Percentiles rank a stretch among this genome's conserved stretches.
Conservation (phyloP, 1,140 invertebrate genomes). For the Eumaeus atala region DNA sequence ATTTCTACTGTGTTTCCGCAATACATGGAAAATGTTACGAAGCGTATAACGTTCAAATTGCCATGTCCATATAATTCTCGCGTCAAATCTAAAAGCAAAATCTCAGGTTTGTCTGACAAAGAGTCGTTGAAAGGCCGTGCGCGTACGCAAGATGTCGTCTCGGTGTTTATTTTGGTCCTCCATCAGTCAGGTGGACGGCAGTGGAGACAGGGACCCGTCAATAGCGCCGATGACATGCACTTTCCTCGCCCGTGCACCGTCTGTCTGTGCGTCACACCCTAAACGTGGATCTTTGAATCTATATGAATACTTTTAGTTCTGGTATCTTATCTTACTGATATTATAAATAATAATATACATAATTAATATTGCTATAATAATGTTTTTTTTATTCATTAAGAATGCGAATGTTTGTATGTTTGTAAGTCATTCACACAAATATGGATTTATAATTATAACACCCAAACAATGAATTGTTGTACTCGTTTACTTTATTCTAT, state of each 20-base stretch:
- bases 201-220: constrained; percentile 4
- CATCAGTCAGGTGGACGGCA: constrained; percentile 16
- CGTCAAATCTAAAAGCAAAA: constrained; percentile 16
- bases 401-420: no score
- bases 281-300: no score
- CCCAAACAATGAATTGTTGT: no score
- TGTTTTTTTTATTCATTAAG: no score
- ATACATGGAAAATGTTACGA: not conserved
- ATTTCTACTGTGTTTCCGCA: no score
- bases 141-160: constrained; percentile 25
- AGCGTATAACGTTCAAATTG: not conserved
- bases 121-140: constrained; percentile 40
- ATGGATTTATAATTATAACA: no score
- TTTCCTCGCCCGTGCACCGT: not conserved
- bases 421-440: no score
- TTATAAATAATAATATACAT: not conserved
- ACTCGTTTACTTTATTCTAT: no score
- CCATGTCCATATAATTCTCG: constrained; percentile 30
- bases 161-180: constrained; percentile 35
- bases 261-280: no score
- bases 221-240: constrained; percentile 4
- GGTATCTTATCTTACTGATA: no score
- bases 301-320: no score
- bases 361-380: no score
- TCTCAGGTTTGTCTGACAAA: constrained; percentile 37